Percentiles rank a stretch among this genome's conserved stretches.
Evolutionary conservation across 2,113 vertebrate species (phyloP).

Genomic region (Kobus ellipsiprymnus): DNA sequence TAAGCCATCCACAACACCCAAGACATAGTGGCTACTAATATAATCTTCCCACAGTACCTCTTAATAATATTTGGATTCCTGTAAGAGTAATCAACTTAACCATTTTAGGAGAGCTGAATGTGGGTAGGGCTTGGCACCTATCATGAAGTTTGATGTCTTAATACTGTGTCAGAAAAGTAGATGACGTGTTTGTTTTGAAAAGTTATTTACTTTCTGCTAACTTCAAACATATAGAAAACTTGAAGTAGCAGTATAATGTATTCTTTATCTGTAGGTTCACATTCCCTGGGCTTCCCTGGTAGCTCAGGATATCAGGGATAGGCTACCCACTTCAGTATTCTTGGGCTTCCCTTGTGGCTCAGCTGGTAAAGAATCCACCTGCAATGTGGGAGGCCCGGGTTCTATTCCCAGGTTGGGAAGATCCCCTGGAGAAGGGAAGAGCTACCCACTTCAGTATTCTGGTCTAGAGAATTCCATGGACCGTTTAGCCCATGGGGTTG

Average conservation of each 20-base stretch:
- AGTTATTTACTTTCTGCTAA: background rate
- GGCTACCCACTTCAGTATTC: background rate
- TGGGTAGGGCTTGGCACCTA: background rate
- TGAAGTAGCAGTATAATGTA: background rate
- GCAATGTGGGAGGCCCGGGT: background rate
- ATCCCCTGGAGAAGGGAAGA: background rate
- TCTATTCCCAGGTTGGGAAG: background rate
- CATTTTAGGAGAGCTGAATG: background rate
- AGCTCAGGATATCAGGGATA: background rate
- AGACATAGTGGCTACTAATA: background rate
- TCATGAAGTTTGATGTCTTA: background rate
- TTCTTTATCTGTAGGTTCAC: background rate
- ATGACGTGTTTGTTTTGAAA: background rate
- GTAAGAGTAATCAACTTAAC: background rate
- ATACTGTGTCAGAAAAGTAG: background rate
- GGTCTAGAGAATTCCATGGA: background rate
- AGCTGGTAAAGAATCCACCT: background rate
- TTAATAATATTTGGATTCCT: background rate
- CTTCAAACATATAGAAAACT: background rate
- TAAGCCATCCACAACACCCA: background rate
- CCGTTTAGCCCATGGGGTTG: background rate
- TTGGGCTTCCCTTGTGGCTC: background rate
- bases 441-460: background rate
- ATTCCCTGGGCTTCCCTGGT: background rate
- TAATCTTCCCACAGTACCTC: background rate